Base-by-base conservation (phyloP, 1,140 invertebrate genomes). In the Calliphora vicina region DNA sequence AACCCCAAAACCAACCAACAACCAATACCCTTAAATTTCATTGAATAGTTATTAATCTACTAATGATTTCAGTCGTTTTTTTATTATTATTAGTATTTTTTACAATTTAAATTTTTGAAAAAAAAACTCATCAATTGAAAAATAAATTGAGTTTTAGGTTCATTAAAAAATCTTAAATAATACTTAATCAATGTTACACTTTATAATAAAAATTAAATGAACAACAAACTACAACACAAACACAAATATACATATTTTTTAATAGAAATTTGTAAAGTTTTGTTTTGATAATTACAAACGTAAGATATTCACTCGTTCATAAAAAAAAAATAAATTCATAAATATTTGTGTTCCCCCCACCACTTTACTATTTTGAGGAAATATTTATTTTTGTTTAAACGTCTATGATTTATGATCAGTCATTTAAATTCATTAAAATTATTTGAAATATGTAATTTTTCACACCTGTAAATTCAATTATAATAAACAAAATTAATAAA, bases 161-260 rank as follows among this genome's bases (percentile, higher is more conserved):
- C 74, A 78, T 78, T 78, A 78, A 78, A 43, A 78, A 43, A 23
- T 25, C 10, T 25, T 23, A 78, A 78, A 78, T 78, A 78, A 78
- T 43, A 78, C 74, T 78, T 78, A 78, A 78, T 78, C 74, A 78
- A 78, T 78, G 74, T 78, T 78, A 78, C 74, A 78, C 74, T 78
- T 78, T 23, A 35, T 73, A 50, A 50, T 50, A 50, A 50, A 35
- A 50, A 45, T 45, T 6, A 45, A 6, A 45, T 50, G 1, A 12
- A 50, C 12, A 67, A 67, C 23, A 67, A 67, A 67, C 61, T 67
- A 35, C 35, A 35, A 35, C n/a, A n/a, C n/a, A n/a, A n/a, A n/a
- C n/a, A n/a, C n/a, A 35, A 35, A 29, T 73, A 4, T 76, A 43
- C 20, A 0, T 43, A 43, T 78, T 20, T 45, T 10, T 42, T 78